Evolutionary conservation across 2,797 vertebrate genomes (phyloP).

Genomic region (Esox masquinongy): DNA sequence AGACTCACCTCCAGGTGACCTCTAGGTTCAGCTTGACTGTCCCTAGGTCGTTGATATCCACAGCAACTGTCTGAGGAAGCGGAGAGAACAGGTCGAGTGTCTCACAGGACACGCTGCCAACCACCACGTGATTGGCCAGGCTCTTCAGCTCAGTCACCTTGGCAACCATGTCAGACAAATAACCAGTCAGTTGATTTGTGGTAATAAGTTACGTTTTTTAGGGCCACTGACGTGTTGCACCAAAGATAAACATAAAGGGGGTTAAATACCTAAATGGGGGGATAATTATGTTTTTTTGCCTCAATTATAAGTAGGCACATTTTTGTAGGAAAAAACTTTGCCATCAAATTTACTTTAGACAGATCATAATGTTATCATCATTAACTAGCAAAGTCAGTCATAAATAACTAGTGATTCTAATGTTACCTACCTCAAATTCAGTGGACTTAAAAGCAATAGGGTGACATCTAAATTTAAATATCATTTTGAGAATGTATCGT

Average conservation of each 20-base stretch:
- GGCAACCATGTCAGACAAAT: conserved; percentile 42
- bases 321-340: background rate
- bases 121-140: conserved; percentile 94
- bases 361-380: too few relatives aligned
- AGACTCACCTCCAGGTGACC: conserved; percentile 93
- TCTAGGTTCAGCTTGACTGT: conserved; percentile 97
- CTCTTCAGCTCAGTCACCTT: conserved; percentile 97
- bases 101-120: conserved; percentile 96
- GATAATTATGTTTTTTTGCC: too few relatives aligned
- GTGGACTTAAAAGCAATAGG: too few relatives aligned
- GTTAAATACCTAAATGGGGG: too few relatives aligned
- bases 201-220: background rate
- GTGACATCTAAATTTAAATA: too few relatives aligned
- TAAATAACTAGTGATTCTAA: too few relatives aligned
- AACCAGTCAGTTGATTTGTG: conserved; percentile 14
- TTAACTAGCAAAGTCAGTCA: too few relatives aligned
- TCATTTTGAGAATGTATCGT: too few relatives aligned
- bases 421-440: too few relatives aligned
- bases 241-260: too few relatives aligned
- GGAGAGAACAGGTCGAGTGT: conserved; percentile 96
- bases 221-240: background rate
- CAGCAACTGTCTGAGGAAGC: conserved; percentile 93
- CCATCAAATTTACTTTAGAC: conserved; percentile 2
- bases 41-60: conserved; percentile 97
- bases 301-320: too few relatives aligned